phyloP scores from a whole-genome alignment of 2,888 invertebrate genomes.

The Drosophila quinaria region DNA sequence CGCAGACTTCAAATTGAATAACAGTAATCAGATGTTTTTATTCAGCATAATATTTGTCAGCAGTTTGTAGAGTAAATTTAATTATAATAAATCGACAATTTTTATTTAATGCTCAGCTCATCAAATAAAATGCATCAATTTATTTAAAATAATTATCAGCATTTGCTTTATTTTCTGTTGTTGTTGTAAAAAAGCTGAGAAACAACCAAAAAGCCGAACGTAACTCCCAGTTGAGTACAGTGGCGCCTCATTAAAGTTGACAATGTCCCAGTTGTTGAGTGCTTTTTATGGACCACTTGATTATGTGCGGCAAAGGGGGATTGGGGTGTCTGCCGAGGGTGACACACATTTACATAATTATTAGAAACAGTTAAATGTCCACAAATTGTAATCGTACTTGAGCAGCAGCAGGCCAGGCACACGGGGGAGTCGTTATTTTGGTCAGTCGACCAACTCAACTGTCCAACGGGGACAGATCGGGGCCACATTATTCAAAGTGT shows the following conservation, averaged over 20 bases:
- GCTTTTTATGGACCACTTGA: slow-evolving; percentile 64
- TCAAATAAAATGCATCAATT: slow-evolving; percentile 25
- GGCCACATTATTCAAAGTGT: slow-evolving; percentile 65
- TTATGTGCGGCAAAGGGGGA: slow-evolving; percentile 50
- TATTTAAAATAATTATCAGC: slow-evolving; percentile 36
- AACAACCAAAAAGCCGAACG: slow-evolving; percentile 1
- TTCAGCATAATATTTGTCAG: no score
- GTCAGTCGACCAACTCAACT: slow-evolving; percentile 31
- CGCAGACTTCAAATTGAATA: no score
- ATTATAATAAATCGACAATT: slow-evolving; percentile 9
- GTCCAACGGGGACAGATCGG: slow-evolving; percentile 35
- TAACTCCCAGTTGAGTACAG: slow-evolving; percentile 42
- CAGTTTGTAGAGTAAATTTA: no score
- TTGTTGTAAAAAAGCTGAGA: neutral
- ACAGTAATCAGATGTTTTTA: no score
- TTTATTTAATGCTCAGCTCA: slow-evolving; percentile 10
- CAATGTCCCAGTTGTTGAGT: slow-evolving; percentile 57
- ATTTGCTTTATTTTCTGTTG: slow-evolving; percentile 7
- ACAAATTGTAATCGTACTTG: slow-evolving; percentile 72
- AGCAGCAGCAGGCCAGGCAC: slow-evolving; percentile 42
- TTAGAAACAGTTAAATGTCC: slow-evolving; percentile 81
- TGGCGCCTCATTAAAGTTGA: slow-evolving; percentile 71
- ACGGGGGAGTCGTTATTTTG: slow-evolving; percentile 72
- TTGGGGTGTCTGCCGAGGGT: slow-evolving; percentile 15
- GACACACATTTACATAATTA: slow-evolving; percentile 79